These are phyloP conservation scores for Notodonta dromedarius DNA, from an alignment of 2,888 invertebrate genomes.

Conservation along the genomic window DNA sequence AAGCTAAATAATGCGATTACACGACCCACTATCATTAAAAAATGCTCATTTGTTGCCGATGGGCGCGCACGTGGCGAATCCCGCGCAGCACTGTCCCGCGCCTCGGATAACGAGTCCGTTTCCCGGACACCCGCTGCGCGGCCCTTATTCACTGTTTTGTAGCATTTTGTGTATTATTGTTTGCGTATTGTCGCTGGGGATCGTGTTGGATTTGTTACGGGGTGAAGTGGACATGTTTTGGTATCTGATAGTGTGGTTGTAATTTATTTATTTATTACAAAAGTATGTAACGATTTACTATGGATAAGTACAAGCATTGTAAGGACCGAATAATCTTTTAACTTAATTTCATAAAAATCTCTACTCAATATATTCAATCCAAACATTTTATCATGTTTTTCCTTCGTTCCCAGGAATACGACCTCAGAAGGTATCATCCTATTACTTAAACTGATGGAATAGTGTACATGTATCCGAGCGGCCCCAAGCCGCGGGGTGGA, in stretches of 20 bases:
- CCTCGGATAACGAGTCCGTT: slow-evolving; percentile 54
- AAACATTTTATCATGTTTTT: not conserved
- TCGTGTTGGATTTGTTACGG: slow-evolving; percentile 4
- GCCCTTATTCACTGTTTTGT: slow-evolving; percentile 33
- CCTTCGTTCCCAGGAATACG: not conserved
- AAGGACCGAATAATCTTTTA: too few relatives aligned
- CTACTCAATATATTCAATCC: too few relatives aligned
- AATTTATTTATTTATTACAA: too few relatives aligned
- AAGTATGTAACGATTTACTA: too few relatives aligned
- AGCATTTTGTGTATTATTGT: slow-evolving; percentile 41
- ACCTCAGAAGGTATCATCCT: not conserved
- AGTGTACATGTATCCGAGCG: not conserved
- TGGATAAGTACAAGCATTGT: too few relatives aligned
- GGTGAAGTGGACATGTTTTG: not conserved
- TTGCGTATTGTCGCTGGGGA: slow-evolving; percentile 17
- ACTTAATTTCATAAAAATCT: too few relatives aligned
- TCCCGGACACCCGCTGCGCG: slow-evolving; percentile 66
- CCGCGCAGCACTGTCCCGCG: slow-evolving; percentile 28
- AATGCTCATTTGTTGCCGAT: slow-evolving; percentile 45
- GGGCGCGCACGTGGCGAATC: slow-evolving; percentile 31
- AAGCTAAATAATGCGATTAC: slow-evolving; percentile 39
- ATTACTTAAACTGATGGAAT: not conserved
- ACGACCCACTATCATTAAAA: slow-evolving; percentile 40
- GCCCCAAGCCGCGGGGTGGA: slow-evolving; percentile 3
- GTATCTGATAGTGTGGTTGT: not conserved